Evolutionary conservation across 2,113 vertebrate genomes (phyloP).

Genomic region (human): GRCh38 chr9:34568501-34569000

Average conservation of each 20-base stretch:
- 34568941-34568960: slow-evolving; percentile 93
- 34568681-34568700: slow-evolving; percentile 12
- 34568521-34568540: neutral
- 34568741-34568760: neutral
- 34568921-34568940: slow-evolving; percentile 91
- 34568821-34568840: neutral
- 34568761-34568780: neutral
- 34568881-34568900: slow-evolving; percentile 89
- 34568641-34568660: neutral
- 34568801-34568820: neutral
- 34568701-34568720: neutral
- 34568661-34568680: neutral
- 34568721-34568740: neutral
- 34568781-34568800: neutral
- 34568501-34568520: neutral
- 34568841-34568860: neutral
- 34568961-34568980: slow-evolving; percentile 94
- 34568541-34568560: neutral
- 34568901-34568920: slow-evolving; percentile 93
- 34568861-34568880: neutral
- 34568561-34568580: neutral
- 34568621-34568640: neutral
- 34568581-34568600: neutral
- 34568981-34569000: slow-evolving; percentile 85
- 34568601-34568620: neutral